Evolutionary conservation across 2,888 invertebrate genomes (phyloP), one percentile per base, ranked within the genome.

Genomic region (Tetranychus piercei): DNA sequence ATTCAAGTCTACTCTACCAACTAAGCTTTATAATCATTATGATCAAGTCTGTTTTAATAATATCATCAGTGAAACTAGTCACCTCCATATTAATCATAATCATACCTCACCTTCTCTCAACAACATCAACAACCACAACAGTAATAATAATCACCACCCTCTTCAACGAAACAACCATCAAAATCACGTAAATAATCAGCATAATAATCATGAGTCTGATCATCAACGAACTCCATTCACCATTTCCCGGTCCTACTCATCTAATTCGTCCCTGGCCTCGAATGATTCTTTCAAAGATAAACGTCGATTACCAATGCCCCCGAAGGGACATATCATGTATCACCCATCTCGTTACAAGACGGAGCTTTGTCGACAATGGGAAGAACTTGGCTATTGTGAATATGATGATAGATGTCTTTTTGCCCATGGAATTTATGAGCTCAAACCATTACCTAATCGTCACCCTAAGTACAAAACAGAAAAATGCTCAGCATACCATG

Each of bases 401-500:
- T 75, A 77, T 44, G 75, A 45, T 4, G 34, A 70, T 18, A 71
- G 74, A 43, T 77, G 77, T 44, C 66, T 76, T 20, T 77, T 76
- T 71, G 77, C 77, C 11, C 77, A 77, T 64, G 77, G 77, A 9
- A 9, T 55, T 5, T 43, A 44, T 8, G 77, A 77, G 45, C 69
- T 77, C 9, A 70, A 71, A 18, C 72, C 65, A 20, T 66, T 74
- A 6, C 72, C 72, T 1, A 74, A 75, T 44, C 70, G 76, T 1
- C 77, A 77, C 22, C 75, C 75, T 0, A 77, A 77, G 43, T 75
- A 69, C 69, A 76, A 76, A 45, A 76, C 77, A 7, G 75, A 77
- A 73, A 73, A 72, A 23, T 77, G 77, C 70, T 72, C 55, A 20
- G 74, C 76, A 8, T 77, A 75, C 64, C 73, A 77, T 44, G 43